Base-by-base conservation (phyloP, 2,888 invertebrate species). In the Hyalella azteca region DNA sequence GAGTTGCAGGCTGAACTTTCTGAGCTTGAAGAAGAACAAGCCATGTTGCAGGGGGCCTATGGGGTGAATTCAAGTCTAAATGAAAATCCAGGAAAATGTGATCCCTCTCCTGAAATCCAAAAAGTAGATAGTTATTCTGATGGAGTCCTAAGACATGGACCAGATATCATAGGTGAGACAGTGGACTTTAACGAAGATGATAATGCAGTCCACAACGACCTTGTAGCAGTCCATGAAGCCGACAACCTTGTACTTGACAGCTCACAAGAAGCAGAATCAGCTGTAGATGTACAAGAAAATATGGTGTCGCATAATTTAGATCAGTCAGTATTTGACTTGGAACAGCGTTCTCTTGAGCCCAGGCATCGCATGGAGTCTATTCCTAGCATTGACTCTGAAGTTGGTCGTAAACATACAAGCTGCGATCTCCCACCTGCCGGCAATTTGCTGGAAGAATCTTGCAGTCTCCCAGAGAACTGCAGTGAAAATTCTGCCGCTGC, bases 1-100 rank as follows among this genome's bases (percentile, higher is more conserved):
- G 81, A 83, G 15, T 78, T 83, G 48, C 80, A 83, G 54, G 81
- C 83, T 59, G 83, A 83, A 49, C 54, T 83, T 40, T 78, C 81
- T 9, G 83, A 83, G 45, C 40, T 83, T 39, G 83, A 83, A 29
- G 83, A 83, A 77, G 83, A 83, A 41, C 83, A 83, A 48, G 78
- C 78, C 40, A 54, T 80, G 54, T 73, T 83, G 19, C 83, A 83
- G 48, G 83, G 83, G 39, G 81, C 83, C 13, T 83, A 81, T 80
- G 80, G 79, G 5, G 81, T 78, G 22, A 76, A 76, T 29, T 29
- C 40, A 15, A n/a, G 13, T 19, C 9, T 11, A 54, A 39, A 13
- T n/a, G 39, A 54, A n/a, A 19, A 22, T 40, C 5, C 15, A 15
- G n/a, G 19, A 11, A 32, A 13, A n/a, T 19, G 39, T 39, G 39